Evolutionary conservation across 2,888 invertebrate genomes (phyloP).

Genomic region (Cantharis lateralis): DNA sequence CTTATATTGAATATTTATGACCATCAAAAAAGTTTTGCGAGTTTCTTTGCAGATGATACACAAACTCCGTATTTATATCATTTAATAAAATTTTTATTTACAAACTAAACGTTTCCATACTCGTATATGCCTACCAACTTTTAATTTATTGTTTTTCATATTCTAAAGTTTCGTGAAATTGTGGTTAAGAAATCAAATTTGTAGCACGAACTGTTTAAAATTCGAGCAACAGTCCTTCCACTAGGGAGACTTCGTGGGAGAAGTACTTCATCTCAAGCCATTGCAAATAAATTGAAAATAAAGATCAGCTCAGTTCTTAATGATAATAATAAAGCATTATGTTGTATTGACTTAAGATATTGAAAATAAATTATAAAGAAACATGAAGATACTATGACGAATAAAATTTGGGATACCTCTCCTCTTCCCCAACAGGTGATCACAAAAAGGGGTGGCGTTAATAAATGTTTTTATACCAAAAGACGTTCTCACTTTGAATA

Average conservation of each 20-base stretch:
- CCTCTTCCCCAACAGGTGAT: too few species aligned
- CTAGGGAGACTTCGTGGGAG: neutral
- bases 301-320: too few species aligned
- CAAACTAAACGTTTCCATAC: neutral
- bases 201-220: neutral
- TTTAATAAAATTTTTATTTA: neutral
- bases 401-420: too few species aligned
- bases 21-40: neutral
- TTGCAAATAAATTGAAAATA: too few species aligned
- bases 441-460: too few species aligned
- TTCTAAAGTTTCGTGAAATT: neutral
- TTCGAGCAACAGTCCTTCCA: neutral
- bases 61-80: neutral
- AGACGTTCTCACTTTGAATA: too few species aligned
- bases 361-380: too few species aligned
- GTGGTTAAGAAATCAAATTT: neutral
- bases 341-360: too few species aligned
- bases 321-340: too few species aligned
- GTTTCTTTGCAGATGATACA: neutral
- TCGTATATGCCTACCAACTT: neutral
- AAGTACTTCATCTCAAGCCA: neutral
- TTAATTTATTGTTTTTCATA: neutral
- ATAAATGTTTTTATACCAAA: too few species aligned
- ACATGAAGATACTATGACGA: too few species aligned
- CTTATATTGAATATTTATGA: neutral